Base-by-base conservation (phyloP, 2,113 vertebrate species). In the Setophaga kirtlandii region DNA sequence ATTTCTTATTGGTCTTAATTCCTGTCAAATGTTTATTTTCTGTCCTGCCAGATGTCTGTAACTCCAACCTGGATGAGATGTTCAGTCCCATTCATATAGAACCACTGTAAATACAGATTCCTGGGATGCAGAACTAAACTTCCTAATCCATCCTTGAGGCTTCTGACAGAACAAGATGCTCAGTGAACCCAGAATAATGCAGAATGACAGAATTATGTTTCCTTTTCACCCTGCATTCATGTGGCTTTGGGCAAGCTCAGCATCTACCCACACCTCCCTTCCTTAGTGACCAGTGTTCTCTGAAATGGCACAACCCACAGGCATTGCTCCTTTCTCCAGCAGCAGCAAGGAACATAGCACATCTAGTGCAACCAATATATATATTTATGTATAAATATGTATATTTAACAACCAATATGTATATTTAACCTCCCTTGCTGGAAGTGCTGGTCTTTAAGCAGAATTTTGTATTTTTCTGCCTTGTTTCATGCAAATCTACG, bases 101-200 rank as follows among this genome's bases (percentile, higher is more conserved):
- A 47, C 47, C 42, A 35, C 67, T 67, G 10, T 62, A 76, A 87
- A 85, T 70, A 75, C 35, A 76, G 87, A 94, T 83, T 90, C 87
- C 85, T 81, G 64, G 85, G 88, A 75, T 67, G 76, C 71, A 91
- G 49, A 91, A 88, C 23, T 71, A 52, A 86, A 47, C 49, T 44
- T 81, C 79, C 79, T 94, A 88, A 95, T 83, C 79, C 16, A 15
- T 75, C 68, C 85, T 93, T 95, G 67, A 90, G 69, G 31, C 31
- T 83, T 76, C 37, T 81, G 59, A 12, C 6, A 52, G 35, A 94
- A 89, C 27, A 49, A 80, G 90, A 52, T 68, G 85, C 56, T 58
- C 79, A 78, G 68, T 1, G 47, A 90, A 56, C 88, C 64, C 64
- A 70, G 44, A 27, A 44, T 84, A 92, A 97, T 22, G 42, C 65